Evolutionary conservation across 2,888 invertebrate genomes (phyloP), one percentile per base, ranked within the genome.

Genomic region (Eristalis tenax): DNA sequence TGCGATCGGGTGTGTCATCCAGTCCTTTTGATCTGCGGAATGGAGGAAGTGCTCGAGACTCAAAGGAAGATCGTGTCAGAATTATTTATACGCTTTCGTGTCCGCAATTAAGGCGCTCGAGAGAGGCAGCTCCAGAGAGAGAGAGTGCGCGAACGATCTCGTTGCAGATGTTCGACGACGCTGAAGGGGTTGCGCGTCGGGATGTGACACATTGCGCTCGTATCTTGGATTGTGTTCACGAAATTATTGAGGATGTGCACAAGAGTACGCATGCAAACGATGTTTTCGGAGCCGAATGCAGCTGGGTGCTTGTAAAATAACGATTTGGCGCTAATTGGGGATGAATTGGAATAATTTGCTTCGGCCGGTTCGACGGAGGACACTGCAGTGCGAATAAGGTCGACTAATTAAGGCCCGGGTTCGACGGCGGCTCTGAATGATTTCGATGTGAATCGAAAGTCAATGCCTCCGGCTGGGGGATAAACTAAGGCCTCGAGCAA

Each of bases 41-140:
- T 87, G 87, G 79, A 87, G 87, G 87, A 87, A 87, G 87, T 87
- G 66, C 76, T 83, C 83, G 64, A 83, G 83, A 80, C 87, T 83
- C 87, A 87, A 87, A 87, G 87, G 87, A 87, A 87, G 87, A 87
- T 87, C 87, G 73, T 87, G 87, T 87, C 87, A 87, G 87, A 87
- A 87, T 87, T 87, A 87, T 87, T 87, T 87, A 87, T 87, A 79
- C 56, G 83, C 71, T 79, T 87, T 87, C 83, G 83, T 83, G 87
- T 83, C 80, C 80, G 83, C 83, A 87, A 87, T 80, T 83, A 87
- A 83, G 68, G 71, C 83, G 71, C 18, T 18, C 18, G 50, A 18
- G 50, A 50, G 50, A 18, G 50, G 18, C 18, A n/a, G 50, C 15
- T 3, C 4, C 18, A 8, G 32, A 15, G 26, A 26, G 26, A 26